phyloP scores from a whole-genome alignment of 2,113 vertebrate species.

The Lampris megalopsis region DNA sequence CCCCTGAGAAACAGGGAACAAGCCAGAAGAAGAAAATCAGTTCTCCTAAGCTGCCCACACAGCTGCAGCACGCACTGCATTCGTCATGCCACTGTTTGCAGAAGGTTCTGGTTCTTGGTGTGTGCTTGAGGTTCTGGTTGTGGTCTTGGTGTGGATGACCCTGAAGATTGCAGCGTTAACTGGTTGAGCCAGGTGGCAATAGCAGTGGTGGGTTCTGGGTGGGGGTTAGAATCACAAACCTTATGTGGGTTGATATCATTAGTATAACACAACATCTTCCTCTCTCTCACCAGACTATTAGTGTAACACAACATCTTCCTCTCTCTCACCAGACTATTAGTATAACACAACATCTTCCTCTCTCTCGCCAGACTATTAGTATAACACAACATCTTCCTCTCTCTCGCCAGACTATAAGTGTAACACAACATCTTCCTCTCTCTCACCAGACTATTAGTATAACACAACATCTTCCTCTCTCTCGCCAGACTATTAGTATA shows the following conservation, averaged over 20 bases:
- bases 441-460: conserved; percentile 22
- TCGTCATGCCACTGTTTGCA: too few relatives aligned
- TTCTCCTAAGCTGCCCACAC: too few relatives aligned
- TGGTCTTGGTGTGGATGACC: too few relatives aligned
- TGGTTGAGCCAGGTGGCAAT: conserved; percentile 77
- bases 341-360: conserved; percentile 9
- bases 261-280: conserved; percentile 41
- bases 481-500: conserved; percentile 18
- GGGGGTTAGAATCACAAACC: conserved; percentile 52
- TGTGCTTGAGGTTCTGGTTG: too few relatives aligned
- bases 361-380: conserved; percentile 28
- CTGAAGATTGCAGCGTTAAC: conserved; percentile 76
- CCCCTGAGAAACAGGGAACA: too few relatives aligned
- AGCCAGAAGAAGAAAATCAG: too few relatives aligned
- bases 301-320: conserved; percentile 1
- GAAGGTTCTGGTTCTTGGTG: too few relatives aligned
- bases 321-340: conserved; percentile 33
- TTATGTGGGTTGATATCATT: conserved; percentile 57
- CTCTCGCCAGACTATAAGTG: conserved; percentile 24
- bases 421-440: conserved; percentile 13
- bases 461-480: conserved; percentile 19
- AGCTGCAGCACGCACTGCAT: too few relatives aligned
- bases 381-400: conserved; percentile 11
- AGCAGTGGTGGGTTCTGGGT: conserved; percentile 56
- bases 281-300: conserved; percentile 40